Percentiles rank a stretch among this genome's conserved stretches.
Evolutionary conservation across 2,113 vertebrate species (phyloP).

Genomic region (Lamprotornis superbus): DNA sequence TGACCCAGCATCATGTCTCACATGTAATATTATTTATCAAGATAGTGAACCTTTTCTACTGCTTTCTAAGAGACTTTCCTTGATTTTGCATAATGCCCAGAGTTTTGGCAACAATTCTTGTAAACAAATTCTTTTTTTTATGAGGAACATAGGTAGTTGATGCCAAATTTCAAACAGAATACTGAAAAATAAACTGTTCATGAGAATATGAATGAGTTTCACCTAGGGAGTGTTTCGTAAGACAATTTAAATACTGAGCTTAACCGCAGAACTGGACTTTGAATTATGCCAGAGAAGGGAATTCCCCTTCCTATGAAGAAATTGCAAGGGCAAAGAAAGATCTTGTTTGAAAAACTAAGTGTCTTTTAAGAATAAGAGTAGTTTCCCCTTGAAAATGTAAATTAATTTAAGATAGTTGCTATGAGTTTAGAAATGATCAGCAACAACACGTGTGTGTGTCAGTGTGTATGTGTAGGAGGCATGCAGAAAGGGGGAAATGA

Average conservation of each 20-base stretch:
- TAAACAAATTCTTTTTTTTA: neutral
- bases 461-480: neutral
- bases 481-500: neutral
- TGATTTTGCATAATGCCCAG: neutral
- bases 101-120: neutral
- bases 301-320: neutral
- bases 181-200: conserved; percentile 17
- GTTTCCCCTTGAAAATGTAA: neutral
- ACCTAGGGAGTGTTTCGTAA: neutral
- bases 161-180: neutral
- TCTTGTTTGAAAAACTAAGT: neutral
- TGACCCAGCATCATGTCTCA: neutral
- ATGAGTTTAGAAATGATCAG: neutral
- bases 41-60: neutral
- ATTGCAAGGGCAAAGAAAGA: neutral
- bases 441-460: neutral
- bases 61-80: neutral
- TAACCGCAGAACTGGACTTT: neutral
- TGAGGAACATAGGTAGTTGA: neutral
- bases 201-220: neutral
- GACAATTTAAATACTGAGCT: neutral
- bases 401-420: neutral
- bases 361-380: neutral
- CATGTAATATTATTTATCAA: neutral
- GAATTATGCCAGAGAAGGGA: neutral